These are phyloP conservation scores for Leistus spinibarbis DNA, from an alignment of 2,888 invertebrate genomes.

Conservation along the genomic window DNA sequence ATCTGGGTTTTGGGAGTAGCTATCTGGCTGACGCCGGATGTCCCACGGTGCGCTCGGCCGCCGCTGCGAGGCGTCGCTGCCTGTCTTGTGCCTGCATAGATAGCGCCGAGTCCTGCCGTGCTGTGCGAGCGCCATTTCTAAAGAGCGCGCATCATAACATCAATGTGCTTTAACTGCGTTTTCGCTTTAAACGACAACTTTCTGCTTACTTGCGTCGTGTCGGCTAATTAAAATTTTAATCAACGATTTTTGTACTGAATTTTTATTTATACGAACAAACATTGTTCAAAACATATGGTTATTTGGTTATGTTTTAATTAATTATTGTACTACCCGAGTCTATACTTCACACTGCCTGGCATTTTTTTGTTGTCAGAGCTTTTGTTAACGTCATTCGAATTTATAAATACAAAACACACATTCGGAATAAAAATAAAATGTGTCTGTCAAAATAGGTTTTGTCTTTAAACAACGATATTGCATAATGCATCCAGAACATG, in stretches of 20 bases:
- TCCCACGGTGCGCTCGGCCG: constrained; percentile 33
- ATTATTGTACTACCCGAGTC: background rate
- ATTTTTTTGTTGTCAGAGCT: no score
- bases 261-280: background rate
- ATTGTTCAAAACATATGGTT: background rate
- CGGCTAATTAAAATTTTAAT: constrained; percentile 4
- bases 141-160: background rate
- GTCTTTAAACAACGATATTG: no score
- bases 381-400: no score
- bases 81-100: background rate
- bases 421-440: no score
- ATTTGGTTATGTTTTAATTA: background rate
- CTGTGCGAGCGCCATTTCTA: background rate
- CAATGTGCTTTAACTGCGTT: background rate
- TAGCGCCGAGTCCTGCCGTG: background rate
- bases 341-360: background rate
- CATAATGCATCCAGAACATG: no score
- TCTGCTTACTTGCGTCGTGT: background rate
- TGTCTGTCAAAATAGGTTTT: no score
- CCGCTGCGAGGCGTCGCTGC: constrained; percentile 13
- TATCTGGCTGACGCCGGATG: constrained; percentile 36
- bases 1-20: constrained; percentile 44
- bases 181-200: background rate
- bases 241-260: background rate
- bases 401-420: no score